Conservation (phyloP, 2,797 vertebrate species). For the Adrianichthys oophorus region DNA sequence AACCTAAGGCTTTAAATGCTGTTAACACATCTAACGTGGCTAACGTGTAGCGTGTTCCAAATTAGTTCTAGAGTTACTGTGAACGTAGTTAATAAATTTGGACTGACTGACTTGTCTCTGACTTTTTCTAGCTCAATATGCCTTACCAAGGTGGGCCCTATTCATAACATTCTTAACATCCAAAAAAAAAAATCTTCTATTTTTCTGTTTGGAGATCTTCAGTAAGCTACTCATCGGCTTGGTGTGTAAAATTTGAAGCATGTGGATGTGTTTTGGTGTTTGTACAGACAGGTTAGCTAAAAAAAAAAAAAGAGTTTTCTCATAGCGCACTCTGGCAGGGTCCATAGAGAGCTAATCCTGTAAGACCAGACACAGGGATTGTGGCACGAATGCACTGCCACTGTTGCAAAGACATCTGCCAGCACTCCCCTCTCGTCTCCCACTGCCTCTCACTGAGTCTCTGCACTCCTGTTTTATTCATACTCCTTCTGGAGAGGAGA, state of each 20-base stretch:
- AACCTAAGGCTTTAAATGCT: no score
- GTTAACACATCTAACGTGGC: no score
- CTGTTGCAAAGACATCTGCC: slow-evolving; percentile 51
- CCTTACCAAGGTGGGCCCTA: no score
- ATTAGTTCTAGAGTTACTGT: no score
- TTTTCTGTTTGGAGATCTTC: neutral
- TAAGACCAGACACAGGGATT: slow-evolving; percentile 60
- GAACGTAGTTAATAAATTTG: no score
- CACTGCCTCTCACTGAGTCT: slow-evolving; percentile 44
- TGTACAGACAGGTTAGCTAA: slow-evolving; percentile 33
- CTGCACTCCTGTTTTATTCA: slow-evolving; percentile 72
- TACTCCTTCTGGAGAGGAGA: slow-evolving; percentile 59
- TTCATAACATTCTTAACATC: no score
- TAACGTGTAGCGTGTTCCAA: no score
- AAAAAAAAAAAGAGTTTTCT: slow-evolving; percentile 33
- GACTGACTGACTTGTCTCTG: no score
- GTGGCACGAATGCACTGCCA: slow-evolving; percentile 50
- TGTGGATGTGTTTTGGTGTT: slow-evolving; percentile 12
- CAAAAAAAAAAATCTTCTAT: no score
- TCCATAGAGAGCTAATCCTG: slow-evolving; percentile 56
- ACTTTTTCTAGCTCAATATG: no score
- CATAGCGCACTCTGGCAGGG: slow-evolving; percentile 25
- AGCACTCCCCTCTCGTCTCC: slow-evolving; percentile 28
- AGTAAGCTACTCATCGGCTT: neutral
- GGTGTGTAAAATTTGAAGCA: neutral